Evolutionary conservation across 2,888 invertebrate genomes (phyloP).

Genomic region (Prosopocoilus inquinatus): DNA sequence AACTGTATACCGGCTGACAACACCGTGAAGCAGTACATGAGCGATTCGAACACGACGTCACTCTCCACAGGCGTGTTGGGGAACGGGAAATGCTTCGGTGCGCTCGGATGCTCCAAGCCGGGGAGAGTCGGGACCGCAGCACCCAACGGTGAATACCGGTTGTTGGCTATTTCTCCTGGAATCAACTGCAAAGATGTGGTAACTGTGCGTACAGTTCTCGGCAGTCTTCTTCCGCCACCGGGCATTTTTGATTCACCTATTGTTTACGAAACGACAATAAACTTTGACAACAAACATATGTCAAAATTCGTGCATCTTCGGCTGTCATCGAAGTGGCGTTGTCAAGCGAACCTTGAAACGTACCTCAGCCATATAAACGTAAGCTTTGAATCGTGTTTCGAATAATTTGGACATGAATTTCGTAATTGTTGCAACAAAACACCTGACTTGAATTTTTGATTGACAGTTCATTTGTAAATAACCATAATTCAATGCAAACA

Average conservation of each 20-base stretch:
- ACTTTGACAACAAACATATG: too few relatives aligned
- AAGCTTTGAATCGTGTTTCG: too few relatives aligned
- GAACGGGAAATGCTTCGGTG: slow-evolving; percentile 80
- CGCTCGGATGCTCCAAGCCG: slow-evolving; percentile 51
- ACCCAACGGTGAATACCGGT: slow-evolving; percentile 39
- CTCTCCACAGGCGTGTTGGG: slow-evolving; percentile 76
- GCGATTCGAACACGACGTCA: slow-evolving; percentile 79
- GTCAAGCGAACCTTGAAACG: too few relatives aligned
- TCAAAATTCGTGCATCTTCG: too few relatives aligned
- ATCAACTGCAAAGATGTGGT: slow-evolving; percentile 36
- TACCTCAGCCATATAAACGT: too few relatives aligned
- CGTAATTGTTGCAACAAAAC: too few relatives aligned
- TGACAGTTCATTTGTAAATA: too few relatives aligned
- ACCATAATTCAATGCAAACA: too few relatives aligned
- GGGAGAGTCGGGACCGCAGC: slow-evolving; percentile 39
- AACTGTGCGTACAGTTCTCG: slow-evolving; percentile 34
- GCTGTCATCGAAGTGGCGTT: too few relatives aligned
- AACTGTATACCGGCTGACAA: slow-evolving; percentile 85
- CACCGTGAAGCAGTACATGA: slow-evolving; percentile 78
- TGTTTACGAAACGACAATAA: too few relatives aligned
- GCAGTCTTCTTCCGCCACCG: slow-evolving; percentile 35
- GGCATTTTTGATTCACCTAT: slow-evolving; percentile 25
- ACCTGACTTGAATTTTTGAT: too few relatives aligned
- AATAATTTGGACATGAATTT: too few relatives aligned
- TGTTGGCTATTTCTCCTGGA: slow-evolving; percentile 35